phyloP scores from a whole-genome alignment of 2,888 invertebrate species.

The Drosophila atroscutellata region DNA sequence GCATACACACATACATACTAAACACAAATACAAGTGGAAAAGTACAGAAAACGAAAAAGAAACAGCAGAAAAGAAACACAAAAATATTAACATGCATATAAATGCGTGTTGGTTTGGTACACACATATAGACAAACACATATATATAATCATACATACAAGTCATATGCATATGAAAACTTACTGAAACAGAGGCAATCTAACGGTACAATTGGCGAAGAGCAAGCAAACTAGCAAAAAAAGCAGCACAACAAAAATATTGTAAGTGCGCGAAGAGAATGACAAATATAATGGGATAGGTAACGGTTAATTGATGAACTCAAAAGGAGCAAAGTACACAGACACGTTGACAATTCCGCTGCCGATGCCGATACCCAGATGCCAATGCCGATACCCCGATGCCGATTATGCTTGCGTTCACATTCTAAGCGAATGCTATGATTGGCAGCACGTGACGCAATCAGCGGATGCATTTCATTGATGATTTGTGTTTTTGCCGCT shows the following conservation, averaged over 20 bases:
- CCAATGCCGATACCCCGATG: conserved; percentile 1
- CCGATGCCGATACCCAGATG: neutral
- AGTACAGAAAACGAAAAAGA: neutral
- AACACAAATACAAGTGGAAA: neutral
- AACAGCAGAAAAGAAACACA: neutral
- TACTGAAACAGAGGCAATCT: neutral
- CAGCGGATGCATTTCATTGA: conserved; percentile 57
- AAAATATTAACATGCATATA: neutral
- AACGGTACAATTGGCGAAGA: neutral
- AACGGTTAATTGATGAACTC: conserved; percentile 24
- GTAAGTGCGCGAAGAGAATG: neutral
- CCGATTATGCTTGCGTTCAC: conserved; percentile 46
- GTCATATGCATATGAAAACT: neutral
- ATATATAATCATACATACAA: neutral
- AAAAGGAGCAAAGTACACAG: conserved; percentile 40
- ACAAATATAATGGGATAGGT: conserved; percentile 31
- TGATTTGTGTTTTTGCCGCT: conserved; percentile 27
- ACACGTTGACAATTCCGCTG: neutral
- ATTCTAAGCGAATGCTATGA: conserved; percentile 19
- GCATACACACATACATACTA: neutral
- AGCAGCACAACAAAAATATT: neutral
- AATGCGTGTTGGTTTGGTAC: neutral
- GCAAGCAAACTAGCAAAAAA: neutral
- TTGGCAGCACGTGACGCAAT: conserved; percentile 60
- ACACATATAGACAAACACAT: neutral